Base-by-base conservation (phyloP, 2,888 invertebrate species). In the Apodemia hepburni region DNA sequence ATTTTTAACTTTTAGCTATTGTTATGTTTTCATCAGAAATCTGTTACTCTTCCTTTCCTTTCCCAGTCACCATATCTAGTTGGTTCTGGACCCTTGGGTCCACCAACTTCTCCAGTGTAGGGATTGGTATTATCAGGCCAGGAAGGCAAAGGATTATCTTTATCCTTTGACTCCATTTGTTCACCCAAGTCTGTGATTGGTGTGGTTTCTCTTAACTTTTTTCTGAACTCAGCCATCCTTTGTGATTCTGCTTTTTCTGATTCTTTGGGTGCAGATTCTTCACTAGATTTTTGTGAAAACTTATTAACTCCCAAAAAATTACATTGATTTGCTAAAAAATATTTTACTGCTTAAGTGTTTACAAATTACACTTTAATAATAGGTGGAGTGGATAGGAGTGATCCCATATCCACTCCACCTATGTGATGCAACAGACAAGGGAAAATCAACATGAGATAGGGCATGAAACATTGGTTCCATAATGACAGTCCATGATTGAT, bases 1-100 rank as follows among this genome's bases (percentile, higher is more conserved):
- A 33, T 33, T 33, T 33, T 33, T 33, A 33, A 33, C 7, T 33
- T 33, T 33, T 8, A 8, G 33, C 8, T 11, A 12, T 38, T 5
- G 38, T 12, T 38, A 38, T 38, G 38, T 42, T 42, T 33, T 27
- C 17, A 54, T 64, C 54, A 99, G 90, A 99, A 99, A 92, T 99
- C 99, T 1, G 97, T 93, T 49, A 98, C 98, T 79, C 99, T 93
- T 66, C 99, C 99, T 80, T 99, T 99, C 70, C 99, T 93, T 82
- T 99, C 99, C 99, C 99, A 99, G 87, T 99, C 99, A 1, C 99
- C 99, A 88, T 98, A 99, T 72, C 99, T 93, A 12, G 99, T 99
- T 9, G 99, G 99, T 92, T 99, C 99, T 0, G 99, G 99, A 7
- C 99, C 99, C 73, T 94, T 92, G 0, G 99, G 99, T 0, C 99